Percentiles rank a stretch among this genome's conserved stretches.
Conservation (phyloP, 2,113 vertebrate genomes). For the Psilopogon haemacephalus region DNA sequence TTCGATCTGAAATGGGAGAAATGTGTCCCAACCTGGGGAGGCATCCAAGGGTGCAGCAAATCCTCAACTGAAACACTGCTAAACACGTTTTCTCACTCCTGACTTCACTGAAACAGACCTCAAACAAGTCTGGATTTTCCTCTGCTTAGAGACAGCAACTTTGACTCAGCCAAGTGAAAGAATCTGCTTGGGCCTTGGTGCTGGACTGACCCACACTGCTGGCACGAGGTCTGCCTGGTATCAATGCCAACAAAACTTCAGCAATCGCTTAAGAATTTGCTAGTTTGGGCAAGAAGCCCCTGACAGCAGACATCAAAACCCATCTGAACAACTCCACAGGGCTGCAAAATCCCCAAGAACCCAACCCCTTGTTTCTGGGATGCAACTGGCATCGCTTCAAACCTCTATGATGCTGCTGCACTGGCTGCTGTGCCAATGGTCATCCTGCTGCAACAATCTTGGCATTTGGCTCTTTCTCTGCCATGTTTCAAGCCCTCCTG, state of each 20-base stretch:
- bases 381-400: rapidly evolving
- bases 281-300: background rate
- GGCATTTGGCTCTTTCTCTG: background rate
- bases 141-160: background rate
- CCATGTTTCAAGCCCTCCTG: background rate
- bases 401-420: rapidly evolving
- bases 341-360: background rate
- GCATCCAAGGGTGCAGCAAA: background rate
- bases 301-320: background rate
- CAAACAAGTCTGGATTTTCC: background rate
- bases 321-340: background rate
- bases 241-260: background rate
- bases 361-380: background rate
- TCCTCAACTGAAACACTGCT: background rate
- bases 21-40: background rate
- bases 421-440: rapidly evolving
- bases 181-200: background rate
- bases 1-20: background rate
- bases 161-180: background rate
- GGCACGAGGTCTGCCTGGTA: background rate
- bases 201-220: background rate
- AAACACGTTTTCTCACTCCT: background rate
- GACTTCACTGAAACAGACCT: background rate
- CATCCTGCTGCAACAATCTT: background rate
- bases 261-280: background rate